A percentile compares a stretch with the other conserved stretches of the same genome.
Evolutionary conservation across 2,797 vertebrate species (phyloP).

Genomic region (Sebastes cheni): DNA sequence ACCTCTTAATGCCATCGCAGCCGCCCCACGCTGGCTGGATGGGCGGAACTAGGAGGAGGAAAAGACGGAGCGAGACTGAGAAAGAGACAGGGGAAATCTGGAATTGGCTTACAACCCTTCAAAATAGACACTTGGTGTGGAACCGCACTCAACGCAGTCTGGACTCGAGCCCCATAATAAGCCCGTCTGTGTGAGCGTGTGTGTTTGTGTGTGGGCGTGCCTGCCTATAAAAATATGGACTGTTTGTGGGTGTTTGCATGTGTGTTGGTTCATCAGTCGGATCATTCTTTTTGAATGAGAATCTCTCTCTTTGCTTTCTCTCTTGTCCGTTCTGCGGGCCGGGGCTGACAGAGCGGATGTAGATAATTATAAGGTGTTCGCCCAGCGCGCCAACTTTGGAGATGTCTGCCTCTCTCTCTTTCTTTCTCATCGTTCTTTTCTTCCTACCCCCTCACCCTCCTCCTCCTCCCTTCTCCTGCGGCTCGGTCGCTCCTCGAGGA

Average conservation of each 20-base stretch:
- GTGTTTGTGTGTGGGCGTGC: constrained; percentile 48
- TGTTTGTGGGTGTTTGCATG: constrained; percentile 46
- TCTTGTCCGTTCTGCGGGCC: constrained; percentile 52
- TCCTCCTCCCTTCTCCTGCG: constrained; percentile 26
- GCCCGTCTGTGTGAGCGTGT: constrained; percentile 27
- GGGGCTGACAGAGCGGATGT: constrained; percentile 77
- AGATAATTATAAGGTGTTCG: constrained; percentile 83
- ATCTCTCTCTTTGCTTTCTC: constrained; percentile 2
- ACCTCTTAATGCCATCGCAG: constrained; percentile 63
- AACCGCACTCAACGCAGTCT: constrained; percentile 80
- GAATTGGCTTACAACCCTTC: constrained; percentile 73
- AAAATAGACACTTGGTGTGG: constrained; percentile 77
- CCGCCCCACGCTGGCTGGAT: constrained; percentile 43
- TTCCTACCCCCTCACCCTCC: constrained; percentile 1
- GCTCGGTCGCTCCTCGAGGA: constrained; percentile 58
- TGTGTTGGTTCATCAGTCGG: constrained; percentile 30
- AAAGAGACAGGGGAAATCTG: constrained; percentile 58
- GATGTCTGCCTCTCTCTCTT: constrained; percentile 60
- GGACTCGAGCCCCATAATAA: constrained; percentile 75
- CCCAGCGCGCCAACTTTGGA: constrained; percentile 66
- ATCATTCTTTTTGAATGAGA: constrained; percentile 38
- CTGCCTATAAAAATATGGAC: constrained; percentile 36
- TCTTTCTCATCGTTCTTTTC: constrained; percentile 48
- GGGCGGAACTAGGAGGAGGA: constrained; percentile 62
- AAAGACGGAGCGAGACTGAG: constrained; percentile 26